These are phyloP conservation scores for Halocynthia roretzi DNA, from an alignment of 23 tunicate genomes.

Conservation along the genomic window DNA sequence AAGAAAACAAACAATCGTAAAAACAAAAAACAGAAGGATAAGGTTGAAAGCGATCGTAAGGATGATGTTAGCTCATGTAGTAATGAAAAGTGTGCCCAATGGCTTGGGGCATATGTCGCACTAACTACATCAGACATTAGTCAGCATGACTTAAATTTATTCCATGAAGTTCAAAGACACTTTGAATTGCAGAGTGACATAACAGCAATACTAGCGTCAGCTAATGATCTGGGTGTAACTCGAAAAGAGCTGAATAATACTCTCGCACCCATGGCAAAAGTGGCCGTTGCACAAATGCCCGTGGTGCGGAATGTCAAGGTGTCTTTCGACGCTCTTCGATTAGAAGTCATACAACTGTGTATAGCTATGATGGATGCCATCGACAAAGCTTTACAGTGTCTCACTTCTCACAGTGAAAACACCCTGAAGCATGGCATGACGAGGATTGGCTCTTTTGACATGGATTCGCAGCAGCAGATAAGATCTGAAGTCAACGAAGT, in stretches of 20 bases:
- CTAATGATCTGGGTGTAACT: slow-evolving; percentile 12
- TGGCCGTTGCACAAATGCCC: slow-evolving; percentile 22
- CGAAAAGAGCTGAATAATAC: slow-evolving; percentile 18
- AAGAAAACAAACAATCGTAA: neutral
- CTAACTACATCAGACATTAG: no score
- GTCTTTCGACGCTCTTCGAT: slow-evolving; percentile 5
- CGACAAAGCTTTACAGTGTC: neutral
- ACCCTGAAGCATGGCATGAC: neutral
- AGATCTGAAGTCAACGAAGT: slow-evolving; percentile 38
- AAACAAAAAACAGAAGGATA: slow-evolving; percentile 13
- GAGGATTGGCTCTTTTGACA: slow-evolving; percentile 8
- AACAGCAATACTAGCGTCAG: slow-evolving; percentile 25
- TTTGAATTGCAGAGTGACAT: slow-evolving; percentile 10
- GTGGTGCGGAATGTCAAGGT: slow-evolving; percentile 3
- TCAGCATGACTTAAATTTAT: no score
- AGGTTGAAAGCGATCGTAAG: neutral
- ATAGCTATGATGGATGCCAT: neutral
- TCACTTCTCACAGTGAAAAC: slow-evolving; percentile 15
- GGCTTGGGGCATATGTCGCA: no score
- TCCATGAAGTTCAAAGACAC: no score
- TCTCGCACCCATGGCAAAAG: neutral
- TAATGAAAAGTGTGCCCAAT: no score
- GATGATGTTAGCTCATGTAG: neutral
- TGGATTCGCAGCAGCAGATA: slow-evolving; percentile 15
- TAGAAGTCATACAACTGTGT: neutral